Base-by-base conservation (phyloP, 2,888 invertebrate species). In the Dryococelus australis region DNA sequence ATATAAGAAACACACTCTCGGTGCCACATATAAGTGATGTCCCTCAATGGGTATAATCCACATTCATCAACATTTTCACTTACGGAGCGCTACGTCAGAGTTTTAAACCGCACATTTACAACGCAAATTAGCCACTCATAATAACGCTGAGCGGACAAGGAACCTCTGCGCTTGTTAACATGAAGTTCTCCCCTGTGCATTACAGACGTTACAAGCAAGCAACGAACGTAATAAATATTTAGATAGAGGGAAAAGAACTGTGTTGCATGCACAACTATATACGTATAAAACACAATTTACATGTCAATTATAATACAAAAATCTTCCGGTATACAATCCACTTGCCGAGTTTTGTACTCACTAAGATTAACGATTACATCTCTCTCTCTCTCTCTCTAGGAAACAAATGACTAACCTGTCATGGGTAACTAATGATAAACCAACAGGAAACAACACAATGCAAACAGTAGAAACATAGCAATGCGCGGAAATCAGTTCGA, bases 401-500 rank as follows among this genome's bases (percentile, higher is more conserved):
- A 65, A 65, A 65, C 65, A 65, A 65, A 65, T 65, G 65, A 65
- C 65, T 65, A 16, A 65, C 65, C 65, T 65, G 65, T 65, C 65
- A 65, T 16, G 65, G 65, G 65, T 65, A 65, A 65, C 65, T 65
- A 65, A 65, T 65, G 65, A 65, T 65, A 65, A 65, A 65, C 24
- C 65, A 65, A 65, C 65, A 65, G 65, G 65, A 65, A 65, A 65
- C 65, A 65, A 8, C 6, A 65, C 65, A 65, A 3, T 47, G 65
- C 65, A 65, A 47, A 65, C 65, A n/a, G 65, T n/a, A 24, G 12
- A 65, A 47, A 65, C 24, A 65, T 65, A 65, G 65, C 65, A 65
- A 65, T 9, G 65, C 65, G n/a, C 65, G 4, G 24, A 20, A 20
- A 65, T 65, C 65, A 5, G 65, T 20, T 20, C 16, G 13, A 65